These are phyloP conservation scores for Manis pentadactyla DNA, from an alignment of 2,797 vertebrate species.

Conservation along the genomic window DNA sequence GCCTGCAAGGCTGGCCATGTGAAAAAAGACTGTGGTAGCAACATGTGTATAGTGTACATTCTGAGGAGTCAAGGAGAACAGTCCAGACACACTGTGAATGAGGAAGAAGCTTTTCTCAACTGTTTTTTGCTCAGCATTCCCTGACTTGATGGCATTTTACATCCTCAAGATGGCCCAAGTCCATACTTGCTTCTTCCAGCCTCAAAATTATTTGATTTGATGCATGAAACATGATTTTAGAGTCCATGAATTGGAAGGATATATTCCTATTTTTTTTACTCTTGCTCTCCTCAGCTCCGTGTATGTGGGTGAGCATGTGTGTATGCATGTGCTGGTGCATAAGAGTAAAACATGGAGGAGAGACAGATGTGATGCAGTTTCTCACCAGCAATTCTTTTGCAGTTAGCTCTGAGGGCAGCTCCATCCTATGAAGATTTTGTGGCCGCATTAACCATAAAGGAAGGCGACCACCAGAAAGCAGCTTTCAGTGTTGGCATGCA, in stretches of 20 bases:
- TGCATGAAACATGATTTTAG: not conserved
- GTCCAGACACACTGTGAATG: not conserved
- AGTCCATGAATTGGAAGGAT: not conserved
- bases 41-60: rapidly evolving
- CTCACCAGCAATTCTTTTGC: constrained; percentile 78
- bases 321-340: rapidly evolving
- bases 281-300: not conserved
- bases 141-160: not conserved
- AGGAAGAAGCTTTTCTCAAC: not conserved
- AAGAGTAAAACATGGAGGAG: not conserved
- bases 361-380: not conserved
- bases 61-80: not conserved
- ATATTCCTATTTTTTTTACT: not conserved
- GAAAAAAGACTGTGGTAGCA: not conserved
- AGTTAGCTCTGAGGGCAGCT: constrained; percentile 97
- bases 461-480: constrained; percentile 92
- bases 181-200: not conserved
- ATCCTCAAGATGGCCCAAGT: not conserved
- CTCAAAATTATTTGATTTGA: constrained; percentile 13
- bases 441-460: constrained; percentile 92
- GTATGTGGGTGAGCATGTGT: not conserved
- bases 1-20: not conserved
- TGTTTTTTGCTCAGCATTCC: not conserved
- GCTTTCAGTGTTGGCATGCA: constrained; percentile 92
- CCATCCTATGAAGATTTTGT: constrained; percentile 95